Percentiles rank a stretch among this genome's conserved stretches.
Evolutionary conservation across 2,797 vertebrate species (phyloP).

Genomic region (Acanthurus lineatus): DNA sequence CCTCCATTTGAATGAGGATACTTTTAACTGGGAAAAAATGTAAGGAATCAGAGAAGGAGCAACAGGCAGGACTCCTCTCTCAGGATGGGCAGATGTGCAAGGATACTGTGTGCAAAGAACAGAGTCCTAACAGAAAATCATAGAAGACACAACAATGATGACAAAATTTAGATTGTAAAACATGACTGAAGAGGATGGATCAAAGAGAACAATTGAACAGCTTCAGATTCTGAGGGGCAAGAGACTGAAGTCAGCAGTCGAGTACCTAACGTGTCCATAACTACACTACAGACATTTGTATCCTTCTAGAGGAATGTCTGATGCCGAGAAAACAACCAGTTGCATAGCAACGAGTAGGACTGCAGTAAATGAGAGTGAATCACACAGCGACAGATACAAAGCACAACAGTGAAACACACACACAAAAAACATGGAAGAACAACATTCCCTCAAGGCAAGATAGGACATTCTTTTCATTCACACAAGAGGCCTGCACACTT

Average conservation of each 20-base stretch:
- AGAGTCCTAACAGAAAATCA: too few species aligned
- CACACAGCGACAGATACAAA: conserved; percentile 61
- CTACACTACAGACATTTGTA: conserved; percentile 63
- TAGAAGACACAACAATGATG: too few species aligned
- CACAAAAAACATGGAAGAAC: conserved; percentile 51
- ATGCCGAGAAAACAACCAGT: conserved; percentile 74
- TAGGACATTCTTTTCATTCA: conserved; percentile 78
- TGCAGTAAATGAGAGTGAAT: conserved; percentile 73
- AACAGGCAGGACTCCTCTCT: too few species aligned
- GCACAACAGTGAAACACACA: conserved; percentile 58
- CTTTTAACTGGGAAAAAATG: too few species aligned
- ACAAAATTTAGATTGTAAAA: too few species aligned
- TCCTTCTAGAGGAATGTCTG: conserved; percentile 68
- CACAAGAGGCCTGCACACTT: conserved; percentile 75
- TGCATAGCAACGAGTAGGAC: conserved; percentile 81
- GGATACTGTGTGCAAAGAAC: too few species aligned
- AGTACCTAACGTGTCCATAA: conserved; percentile 68
- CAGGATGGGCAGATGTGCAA: too few species aligned
- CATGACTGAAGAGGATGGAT: too few species aligned
- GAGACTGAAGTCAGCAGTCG: conserved; percentile 17
- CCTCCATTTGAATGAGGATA: too few species aligned
- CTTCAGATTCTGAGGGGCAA: too few species aligned
- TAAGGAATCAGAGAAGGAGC: too few species aligned
- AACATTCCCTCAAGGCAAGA: conserved; percentile 72
- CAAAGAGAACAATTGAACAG: too few species aligned